A percentile compares a stretch with the other conserved stretches of the same genome.
phyloP scores from a whole-genome alignment of 2,888 invertebrate species.

The Drosophila greeni region DNA sequence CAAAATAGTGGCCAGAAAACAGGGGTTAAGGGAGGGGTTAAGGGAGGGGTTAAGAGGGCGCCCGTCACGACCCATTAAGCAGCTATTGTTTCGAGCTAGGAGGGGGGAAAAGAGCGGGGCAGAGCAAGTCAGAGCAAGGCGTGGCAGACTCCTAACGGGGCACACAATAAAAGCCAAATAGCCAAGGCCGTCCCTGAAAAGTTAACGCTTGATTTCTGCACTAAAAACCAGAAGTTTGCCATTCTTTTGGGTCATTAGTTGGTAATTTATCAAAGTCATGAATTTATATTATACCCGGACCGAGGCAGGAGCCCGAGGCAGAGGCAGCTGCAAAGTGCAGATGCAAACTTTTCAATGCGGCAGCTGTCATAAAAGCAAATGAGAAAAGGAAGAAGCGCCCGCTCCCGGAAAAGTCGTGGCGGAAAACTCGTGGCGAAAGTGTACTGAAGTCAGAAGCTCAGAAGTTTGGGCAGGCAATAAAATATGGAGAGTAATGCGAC shows the following conservation, averaged over 20 bases:
- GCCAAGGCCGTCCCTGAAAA: slow-evolving; percentile 23
- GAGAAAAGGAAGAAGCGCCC: slow-evolving; percentile 12
- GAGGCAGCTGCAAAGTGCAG: slow-evolving; percentile 56
- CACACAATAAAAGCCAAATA: slow-evolving; percentile 21
- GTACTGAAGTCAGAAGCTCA: neutral
- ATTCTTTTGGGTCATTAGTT: slow-evolving; percentile 69
- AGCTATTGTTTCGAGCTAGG: slow-evolving; percentile 56
- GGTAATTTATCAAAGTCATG: slow-evolving; percentile 73
- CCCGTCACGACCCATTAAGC: slow-evolving; percentile 64
- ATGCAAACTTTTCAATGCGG: slow-evolving; percentile 53
- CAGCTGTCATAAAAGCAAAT: slow-evolving; percentile 54
- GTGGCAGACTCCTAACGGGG: neutral
- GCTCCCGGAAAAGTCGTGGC: neutral
- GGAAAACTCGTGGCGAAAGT: neutral
- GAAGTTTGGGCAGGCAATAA: slow-evolving; percentile 17
- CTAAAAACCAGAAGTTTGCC: slow-evolving; percentile 62
- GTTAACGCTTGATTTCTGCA: slow-evolving; percentile 47
- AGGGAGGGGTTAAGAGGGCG: slow-evolving; percentile 6
- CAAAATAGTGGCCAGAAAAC: slow-evolving; percentile 3
- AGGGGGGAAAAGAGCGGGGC: no score
- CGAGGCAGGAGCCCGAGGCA: neutral
- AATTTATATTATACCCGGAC: slow-evolving; percentile 50
- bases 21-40: neutral
- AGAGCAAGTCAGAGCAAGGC: neutral
- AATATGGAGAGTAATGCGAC: slow-evolving; percentile 26